Evolutionary conservation across 2,888 invertebrate genomes (phyloP).

Genomic region (Ceramica pisi): DNA sequence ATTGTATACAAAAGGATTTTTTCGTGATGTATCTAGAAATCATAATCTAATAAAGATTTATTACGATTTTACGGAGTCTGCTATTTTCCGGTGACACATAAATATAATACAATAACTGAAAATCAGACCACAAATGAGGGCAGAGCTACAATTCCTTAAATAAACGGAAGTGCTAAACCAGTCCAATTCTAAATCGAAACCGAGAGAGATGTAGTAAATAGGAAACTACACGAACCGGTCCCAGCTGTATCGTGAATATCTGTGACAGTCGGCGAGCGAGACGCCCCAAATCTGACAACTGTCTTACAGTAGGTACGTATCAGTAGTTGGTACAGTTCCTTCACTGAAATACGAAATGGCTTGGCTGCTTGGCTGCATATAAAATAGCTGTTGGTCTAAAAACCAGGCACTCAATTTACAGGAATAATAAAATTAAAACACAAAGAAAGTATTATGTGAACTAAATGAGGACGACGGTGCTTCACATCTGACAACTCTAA

Average conservation of each 20-base stretch:
- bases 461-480: no score
- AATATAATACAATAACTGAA: no score
- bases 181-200: slow-evolving; percentile 22
- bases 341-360: slow-evolving; percentile 7
- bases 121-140: background rate
- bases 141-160: slow-evolving; percentile 5
- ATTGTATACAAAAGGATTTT: no score
- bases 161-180: slow-evolving; percentile 14
- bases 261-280: slow-evolving; percentile 21
- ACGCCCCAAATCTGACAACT: slow-evolving; percentile 31
- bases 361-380: slow-evolving; percentile 6
- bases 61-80: no score
- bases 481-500: no score
- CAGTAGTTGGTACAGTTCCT: slow-evolving; percentile 27
- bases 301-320: slow-evolving; percentile 14
- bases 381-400: background rate
- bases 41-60: no score
- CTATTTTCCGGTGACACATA: no score
- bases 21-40: no score
- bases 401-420: background rate
- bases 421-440: background rate
- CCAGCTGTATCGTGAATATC: slow-evolving; percentile 37
- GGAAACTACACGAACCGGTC: slow-evolving; percentile 25
- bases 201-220: slow-evolving; percentile 19
- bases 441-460: background rate